Percentiles rank a stretch among this genome's conserved stretches.
Evolutionary conservation across 2,113 vertebrate species (phyloP).

Genomic region (Sterrhoptilus dennistouni): DNA sequence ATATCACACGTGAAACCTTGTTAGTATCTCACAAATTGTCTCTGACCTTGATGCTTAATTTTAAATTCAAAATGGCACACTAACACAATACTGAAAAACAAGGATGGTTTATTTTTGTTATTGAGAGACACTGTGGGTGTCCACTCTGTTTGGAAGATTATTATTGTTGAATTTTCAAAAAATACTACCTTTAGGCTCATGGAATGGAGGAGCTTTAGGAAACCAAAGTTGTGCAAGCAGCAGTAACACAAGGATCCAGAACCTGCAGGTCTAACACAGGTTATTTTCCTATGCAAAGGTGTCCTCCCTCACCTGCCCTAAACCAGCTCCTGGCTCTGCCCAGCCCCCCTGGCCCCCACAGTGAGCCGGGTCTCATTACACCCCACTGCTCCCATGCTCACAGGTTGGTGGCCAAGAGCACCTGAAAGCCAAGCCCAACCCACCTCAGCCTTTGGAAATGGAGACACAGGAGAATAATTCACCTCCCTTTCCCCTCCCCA

Average conservation of each 20-base stretch:
- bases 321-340: not conserved
- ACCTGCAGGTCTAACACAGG: not conserved
- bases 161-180: not conserved
- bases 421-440: not conserved
- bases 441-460: not conserved
- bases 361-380: not conserved
- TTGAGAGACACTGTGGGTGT: not conserved
- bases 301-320: not conserved
- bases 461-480: not conserved
- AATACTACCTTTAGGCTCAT: not conserved
- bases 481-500: not conserved
- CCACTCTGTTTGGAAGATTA: not conserved
- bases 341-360: not conserved
- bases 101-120: not conserved
- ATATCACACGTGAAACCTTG: not conserved
- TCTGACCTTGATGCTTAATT: not conserved
- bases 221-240: not conserved
- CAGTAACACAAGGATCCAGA: not conserved
- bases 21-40: not conserved
- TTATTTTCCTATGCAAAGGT: not conserved
- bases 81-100: not conserved
- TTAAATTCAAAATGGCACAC: conserved; percentile 16
- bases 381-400: not conserved
- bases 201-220: not conserved
- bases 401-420: not conserved